Base-by-base conservation (phyloP, 2,113 vertebrate species). In the Dicaeum eximium region DNA sequence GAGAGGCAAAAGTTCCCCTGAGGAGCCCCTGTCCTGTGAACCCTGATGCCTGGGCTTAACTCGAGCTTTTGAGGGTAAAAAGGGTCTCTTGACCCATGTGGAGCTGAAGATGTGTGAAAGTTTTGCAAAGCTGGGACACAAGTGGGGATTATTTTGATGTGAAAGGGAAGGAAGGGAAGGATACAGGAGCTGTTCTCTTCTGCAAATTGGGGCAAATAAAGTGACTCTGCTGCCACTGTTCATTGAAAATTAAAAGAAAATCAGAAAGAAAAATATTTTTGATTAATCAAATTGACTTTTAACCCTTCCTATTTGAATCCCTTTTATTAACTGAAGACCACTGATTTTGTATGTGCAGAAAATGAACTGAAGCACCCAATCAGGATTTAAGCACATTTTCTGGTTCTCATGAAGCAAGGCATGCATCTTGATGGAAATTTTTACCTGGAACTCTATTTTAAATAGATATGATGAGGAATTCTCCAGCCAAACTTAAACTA, bases 301-400 rank as follows among this genome's bases (percentile, higher is more conserved):
- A 71, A 20, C 1, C 6, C 6, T 3, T 4, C 4, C 1, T 4
- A 35, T 64, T 28, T 11, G 5, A 37, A 3, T 42, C 12, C 1
- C 15, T 75, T 37, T 22, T 7, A 2, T 13, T 25, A 37, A 37
- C 7, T 38, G 30, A 66, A 64, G 27, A 33, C 9, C 21, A 19
- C 6, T 27, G 23, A 1, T 75, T 74, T 73, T 79, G 4, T 11
- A 16, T 45, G 38, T 51, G 14, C 47, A 23, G 44, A 81, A 62
- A 51, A 9, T 57, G 40, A 75, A 45, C 13, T 37, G 37, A 70
- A 73, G 18, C 2, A 24, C 37, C 3, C 17, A 37, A 15, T 25
- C 53, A 24, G 15, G 35, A 16, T 33, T 37, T 48, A 54, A 80
- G 8, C 12, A 35, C 5, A 50, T 86, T 88, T 75, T 54, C 27